phyloP scores from a whole-genome alignment of 2,888 invertebrate genomes.

The Dione vanillae region DNA sequence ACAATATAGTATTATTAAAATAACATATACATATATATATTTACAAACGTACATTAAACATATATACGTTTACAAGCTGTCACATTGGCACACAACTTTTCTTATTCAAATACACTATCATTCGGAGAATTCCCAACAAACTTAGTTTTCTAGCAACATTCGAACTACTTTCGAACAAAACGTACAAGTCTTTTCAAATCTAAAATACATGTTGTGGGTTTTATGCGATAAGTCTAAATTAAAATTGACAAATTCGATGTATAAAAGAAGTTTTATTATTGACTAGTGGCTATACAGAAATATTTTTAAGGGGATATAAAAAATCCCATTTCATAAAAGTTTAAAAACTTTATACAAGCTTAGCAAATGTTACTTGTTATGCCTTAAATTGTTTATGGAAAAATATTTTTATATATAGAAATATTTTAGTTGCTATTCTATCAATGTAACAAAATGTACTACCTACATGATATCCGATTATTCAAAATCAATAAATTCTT shows the following conservation, averaged over 20 bases:
- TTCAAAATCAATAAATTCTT: background rate
- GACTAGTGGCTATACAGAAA: too few species aligned
- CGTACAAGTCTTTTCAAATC: constrained; percentile 14
- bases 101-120: constrained; percentile 40
- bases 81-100: constrained; percentile 35
- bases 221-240: background rate
- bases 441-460: too few species aligned
- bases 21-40: background rate
- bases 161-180: constrained; percentile 30
- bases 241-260: background rate
- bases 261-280: background rate
- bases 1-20: too few species aligned
- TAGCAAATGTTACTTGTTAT: too few species aligned
- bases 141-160: constrained; percentile 37
- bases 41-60: too few species aligned
- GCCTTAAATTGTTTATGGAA: too few species aligned
- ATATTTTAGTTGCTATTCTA: too few species aligned
- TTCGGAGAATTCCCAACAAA: constrained; percentile 38
- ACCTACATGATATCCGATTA: too few species aligned
- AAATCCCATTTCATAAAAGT: too few species aligned
- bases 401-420: too few species aligned
- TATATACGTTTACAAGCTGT: constrained; percentile 27
- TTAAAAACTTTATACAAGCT: too few species aligned
- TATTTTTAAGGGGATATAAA: too few species aligned
- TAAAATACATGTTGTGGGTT: background rate